phyloP scores from a whole-genome alignment of 2,113 vertebrate species.

The Oncorhynchus masou region DNA sequence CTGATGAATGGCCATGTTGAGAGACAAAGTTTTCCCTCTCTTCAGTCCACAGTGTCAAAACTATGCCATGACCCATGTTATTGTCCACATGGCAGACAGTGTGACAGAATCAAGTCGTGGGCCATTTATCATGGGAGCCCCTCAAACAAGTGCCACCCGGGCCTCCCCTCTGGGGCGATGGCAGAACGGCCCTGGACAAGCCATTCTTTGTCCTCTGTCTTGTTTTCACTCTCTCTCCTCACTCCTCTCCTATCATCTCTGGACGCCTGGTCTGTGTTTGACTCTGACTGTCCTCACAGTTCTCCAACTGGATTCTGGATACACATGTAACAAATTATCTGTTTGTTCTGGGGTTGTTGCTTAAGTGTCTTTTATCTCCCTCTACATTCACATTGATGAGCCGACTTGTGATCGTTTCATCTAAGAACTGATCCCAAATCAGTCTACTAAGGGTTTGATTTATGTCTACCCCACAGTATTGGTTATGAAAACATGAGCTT shows the following conservation, averaged over 20 bases:
- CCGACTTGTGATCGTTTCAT: not conserved
- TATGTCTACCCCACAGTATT: not conserved
- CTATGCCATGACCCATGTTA: constrained; percentile 62
- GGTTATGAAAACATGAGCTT: not conserved
- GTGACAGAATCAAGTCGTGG: constrained; percentile 76
- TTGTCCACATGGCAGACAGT: constrained; percentile 69
- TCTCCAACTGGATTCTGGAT: constrained; percentile 3
- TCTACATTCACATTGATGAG: constrained; percentile 24
- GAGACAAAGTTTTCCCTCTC: constrained; percentile 45
- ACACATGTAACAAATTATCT: constrained; percentile 31
- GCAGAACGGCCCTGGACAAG: constrained; percentile 64
- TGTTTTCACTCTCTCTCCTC: constrained; percentile 61
- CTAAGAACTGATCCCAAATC: not conserved
- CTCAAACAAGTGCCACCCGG: constrained; percentile 65
- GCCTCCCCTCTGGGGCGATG: constrained; percentile 28
- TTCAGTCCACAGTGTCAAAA: constrained; percentile 36
- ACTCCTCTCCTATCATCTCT: constrained; percentile 56
- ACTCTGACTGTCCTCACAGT: not conserved
- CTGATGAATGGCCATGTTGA: constrained; percentile 44
- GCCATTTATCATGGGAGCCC: constrained; percentile 73
- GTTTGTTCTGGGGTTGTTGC: constrained; percentile 19
- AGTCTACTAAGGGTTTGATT: not conserved
- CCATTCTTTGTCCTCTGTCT: constrained; percentile 66
- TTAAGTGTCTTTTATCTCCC: constrained; percentile 53
- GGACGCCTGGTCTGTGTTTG: not conserved